These are phyloP conservation scores for Cotesia chilonis DNA, from an alignment of 1,140 invertebrate genomes.

Conservation along the genomic window DNA sequence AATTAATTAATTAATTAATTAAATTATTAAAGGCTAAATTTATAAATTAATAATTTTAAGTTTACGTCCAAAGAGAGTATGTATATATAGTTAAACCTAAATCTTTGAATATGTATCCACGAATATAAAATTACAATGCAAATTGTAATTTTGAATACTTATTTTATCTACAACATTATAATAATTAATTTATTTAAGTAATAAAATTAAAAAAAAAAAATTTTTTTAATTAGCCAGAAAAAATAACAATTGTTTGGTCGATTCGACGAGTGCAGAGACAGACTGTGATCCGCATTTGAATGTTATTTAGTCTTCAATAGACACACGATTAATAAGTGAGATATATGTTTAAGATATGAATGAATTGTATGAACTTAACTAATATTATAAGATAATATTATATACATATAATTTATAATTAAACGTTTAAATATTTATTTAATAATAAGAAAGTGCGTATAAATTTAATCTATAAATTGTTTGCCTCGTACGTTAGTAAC, in stretches of 20 bases:
- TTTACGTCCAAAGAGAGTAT: constrained; percentile 35
- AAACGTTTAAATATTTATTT: background rate
- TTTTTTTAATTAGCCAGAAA: background rate
- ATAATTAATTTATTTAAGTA: constrained; percentile 4
- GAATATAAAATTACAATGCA: constrained; percentile 12
- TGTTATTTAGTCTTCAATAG: constrained; percentile 58
- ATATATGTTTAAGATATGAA: constrained; percentile 40
- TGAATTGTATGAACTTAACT: constrained; percentile 39
- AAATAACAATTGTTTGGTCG: constrained; percentile 24
- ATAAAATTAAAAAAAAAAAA: background rate
- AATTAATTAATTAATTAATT: constrained; percentile 3
- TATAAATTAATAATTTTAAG: constrained; percentile 17
- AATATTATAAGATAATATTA: constrained; percentile 8
- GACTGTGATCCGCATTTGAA: constrained; percentile 62
- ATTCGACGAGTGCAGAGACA: constrained; percentile 52
- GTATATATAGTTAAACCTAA: constrained; percentile 17
- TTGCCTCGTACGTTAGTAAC: constrained; percentile 2
- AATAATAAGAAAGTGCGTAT: constrained; percentile 22
- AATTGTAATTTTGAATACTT: background rate
- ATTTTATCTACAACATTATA: no score
- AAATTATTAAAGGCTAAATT: background rate
- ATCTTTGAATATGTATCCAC: constrained; percentile 7
- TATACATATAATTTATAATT: background rate
- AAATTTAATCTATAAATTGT: constrained; percentile 18
- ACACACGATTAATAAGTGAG: constrained; percentile 47